Conservation (phyloP, 1,140 invertebrate genomes). For the Nasonia giraulti region DNA sequence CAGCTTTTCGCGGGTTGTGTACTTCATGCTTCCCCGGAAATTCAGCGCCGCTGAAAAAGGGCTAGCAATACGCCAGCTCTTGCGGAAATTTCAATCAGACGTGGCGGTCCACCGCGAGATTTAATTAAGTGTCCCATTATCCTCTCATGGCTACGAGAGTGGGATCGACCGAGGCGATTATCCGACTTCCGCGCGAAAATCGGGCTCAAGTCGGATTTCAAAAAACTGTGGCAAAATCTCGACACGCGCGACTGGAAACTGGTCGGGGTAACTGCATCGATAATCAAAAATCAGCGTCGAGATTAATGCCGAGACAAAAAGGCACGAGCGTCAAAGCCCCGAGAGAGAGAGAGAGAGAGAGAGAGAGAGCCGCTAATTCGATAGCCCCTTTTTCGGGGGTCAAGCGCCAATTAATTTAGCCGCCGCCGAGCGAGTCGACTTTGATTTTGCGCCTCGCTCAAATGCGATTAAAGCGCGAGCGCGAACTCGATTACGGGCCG, state of each 20-base stretch:
- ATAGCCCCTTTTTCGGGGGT: not conserved
- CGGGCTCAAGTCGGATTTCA: too few species aligned
- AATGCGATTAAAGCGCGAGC: not conserved
- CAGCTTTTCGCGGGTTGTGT: not conserved
- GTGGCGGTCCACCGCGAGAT: not conserved
- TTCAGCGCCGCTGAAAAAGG: not conserved
- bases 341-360: too few species aligned
- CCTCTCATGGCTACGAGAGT: too few species aligned
- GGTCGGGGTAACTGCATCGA: too few species aligned
- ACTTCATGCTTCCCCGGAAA: not conserved
- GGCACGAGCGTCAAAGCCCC: not conserved
- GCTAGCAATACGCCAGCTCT: too few species aligned
- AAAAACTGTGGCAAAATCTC: too few species aligned
- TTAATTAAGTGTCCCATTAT: constrained; percentile 31
- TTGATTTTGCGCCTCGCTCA: not conserved
- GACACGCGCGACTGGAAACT: too few species aligned
- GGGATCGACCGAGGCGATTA: not conserved
- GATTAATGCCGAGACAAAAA: not conserved
- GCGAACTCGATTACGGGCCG: too few species aligned
- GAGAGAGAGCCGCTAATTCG: not conserved
- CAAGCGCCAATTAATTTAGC: not conserved
- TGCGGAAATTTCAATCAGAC: not conserved
- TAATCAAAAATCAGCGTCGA: too few species aligned
- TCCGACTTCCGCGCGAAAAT: constrained; percentile 7
- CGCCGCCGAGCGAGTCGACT: not conserved